phyloP scores from a whole-genome alignment of 2,113 vertebrate species.

The Ceuthmochares aereus region DNA sequence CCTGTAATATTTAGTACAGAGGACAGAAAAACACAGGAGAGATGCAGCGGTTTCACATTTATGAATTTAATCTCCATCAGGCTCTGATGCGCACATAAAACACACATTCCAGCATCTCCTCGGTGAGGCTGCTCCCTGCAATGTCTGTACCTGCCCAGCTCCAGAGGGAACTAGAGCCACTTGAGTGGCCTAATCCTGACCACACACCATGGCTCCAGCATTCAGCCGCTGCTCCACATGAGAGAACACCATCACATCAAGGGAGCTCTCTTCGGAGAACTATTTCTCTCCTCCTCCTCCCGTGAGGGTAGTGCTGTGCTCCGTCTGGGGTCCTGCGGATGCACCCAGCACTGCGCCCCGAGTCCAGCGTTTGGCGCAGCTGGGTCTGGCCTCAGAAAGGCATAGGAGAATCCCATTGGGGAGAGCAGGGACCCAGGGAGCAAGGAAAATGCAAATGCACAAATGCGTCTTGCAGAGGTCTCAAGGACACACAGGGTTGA shows the following conservation, averaged over 20 bases:
- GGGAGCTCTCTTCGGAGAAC: not conserved
- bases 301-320: not conserved
- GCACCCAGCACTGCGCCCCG: accelerated
- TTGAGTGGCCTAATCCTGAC: accelerated
- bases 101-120: not conserved
- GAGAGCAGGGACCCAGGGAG: not conserved
- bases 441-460: not conserved
- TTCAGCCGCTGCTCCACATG: not conserved
- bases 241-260: accelerated
- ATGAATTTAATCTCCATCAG: not conserved
- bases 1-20: not conserved
- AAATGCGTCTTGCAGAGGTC: not conserved
- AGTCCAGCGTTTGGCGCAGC: accelerated
- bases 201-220: not conserved
- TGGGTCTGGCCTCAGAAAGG: not conserved
- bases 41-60: not conserved
- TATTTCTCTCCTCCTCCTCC: not conserved
- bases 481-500: not conserved
- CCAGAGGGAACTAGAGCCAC: not conserved
- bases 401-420: not conserved
- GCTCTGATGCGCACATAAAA: not conserved
- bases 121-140: not conserved
- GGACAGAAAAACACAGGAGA: not conserved
- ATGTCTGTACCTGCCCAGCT: not conserved
- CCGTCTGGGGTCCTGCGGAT: not conserved